Conservation (phyloP, 2,113 vertebrate species). For the Tamias sibiricus region DNA sequence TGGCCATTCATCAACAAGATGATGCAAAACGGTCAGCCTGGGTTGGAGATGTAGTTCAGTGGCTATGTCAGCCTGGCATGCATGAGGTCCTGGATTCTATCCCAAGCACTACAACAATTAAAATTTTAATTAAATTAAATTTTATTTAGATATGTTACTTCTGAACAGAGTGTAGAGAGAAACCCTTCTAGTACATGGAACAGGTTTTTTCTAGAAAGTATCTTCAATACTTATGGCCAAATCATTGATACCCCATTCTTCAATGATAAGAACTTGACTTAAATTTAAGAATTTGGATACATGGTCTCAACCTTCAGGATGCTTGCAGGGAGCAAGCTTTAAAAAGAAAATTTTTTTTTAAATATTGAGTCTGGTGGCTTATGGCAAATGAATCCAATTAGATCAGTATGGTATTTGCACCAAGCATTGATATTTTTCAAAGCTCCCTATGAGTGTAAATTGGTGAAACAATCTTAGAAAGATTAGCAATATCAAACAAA, state of each 20-base stretch:
- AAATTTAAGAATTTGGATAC: background rate
- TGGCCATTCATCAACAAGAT: too few species aligned
- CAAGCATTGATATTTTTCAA: background rate
- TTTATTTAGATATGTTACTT: background rate
- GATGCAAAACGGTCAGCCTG: background rate
- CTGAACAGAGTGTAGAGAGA: background rate
- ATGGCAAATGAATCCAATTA: background rate
- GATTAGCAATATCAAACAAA: background rate
- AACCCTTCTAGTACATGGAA: background rate
- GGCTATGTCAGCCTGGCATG: too few species aligned
- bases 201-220: background rate
- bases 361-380: background rate
- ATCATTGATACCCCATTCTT: background rate
- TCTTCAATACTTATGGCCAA: background rate
- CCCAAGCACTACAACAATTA: background rate
- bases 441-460: background rate
- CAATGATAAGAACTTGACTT: background rate
- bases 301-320: background rate
- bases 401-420: background rate
- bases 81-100: background rate
- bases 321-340: background rate
- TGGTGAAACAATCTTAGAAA: conserved; percentile 3
- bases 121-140: too few species aligned
- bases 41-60: background rate
- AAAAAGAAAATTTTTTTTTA: background rate